Percentiles rank a stretch among this genome's conserved stretches.
Conservation (phyloP, 2,888 invertebrate species). For the Lissocephala sabroskyi region DNA sequence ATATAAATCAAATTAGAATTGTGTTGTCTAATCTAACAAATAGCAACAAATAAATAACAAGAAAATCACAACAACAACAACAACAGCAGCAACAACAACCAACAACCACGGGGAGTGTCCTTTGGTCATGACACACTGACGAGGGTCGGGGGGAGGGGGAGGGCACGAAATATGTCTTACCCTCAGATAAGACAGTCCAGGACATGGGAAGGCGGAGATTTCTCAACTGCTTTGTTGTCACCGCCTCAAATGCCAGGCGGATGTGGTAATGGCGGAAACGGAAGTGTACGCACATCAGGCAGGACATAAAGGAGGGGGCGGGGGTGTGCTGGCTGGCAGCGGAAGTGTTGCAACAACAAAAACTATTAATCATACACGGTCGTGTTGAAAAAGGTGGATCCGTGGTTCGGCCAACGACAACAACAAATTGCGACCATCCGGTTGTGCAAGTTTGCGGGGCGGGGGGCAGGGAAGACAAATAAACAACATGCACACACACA, state of each 20-base stretch:
- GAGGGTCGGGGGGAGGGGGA: too few relatives aligned
- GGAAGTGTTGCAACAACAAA: constrained; percentile 36
- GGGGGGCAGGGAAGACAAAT: constrained; percentile 7
- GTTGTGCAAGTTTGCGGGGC: constrained; percentile 12
- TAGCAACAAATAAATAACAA: constrained; percentile 56
- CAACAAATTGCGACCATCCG: not conserved
- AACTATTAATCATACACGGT: constrained; percentile 34
- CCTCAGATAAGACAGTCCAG: not conserved
- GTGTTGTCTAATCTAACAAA: constrained; percentile 33
- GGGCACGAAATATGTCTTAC: constrained; percentile 34
- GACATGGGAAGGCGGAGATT: not conserved
- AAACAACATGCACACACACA: too few relatives aligned
- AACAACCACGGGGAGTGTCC: not conserved
- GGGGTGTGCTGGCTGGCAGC: constrained; percentile 9
- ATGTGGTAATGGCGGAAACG: constrained; percentile 58
- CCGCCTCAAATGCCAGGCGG: constrained; percentile 21
- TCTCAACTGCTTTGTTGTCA: not conserved
- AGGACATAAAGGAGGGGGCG: not conserved
- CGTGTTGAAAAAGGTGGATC: too few relatives aligned
- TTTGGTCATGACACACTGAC: not conserved
- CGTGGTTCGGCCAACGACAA: not conserved
- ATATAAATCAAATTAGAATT: constrained; percentile 59
- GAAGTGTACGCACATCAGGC: constrained; percentile 31
- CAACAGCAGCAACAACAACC: constrained; percentile 21
- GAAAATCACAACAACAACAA: constrained; percentile 41